Conservation (phyloP, 2,797 vertebrate species). For the Natrix natrix region DNA sequence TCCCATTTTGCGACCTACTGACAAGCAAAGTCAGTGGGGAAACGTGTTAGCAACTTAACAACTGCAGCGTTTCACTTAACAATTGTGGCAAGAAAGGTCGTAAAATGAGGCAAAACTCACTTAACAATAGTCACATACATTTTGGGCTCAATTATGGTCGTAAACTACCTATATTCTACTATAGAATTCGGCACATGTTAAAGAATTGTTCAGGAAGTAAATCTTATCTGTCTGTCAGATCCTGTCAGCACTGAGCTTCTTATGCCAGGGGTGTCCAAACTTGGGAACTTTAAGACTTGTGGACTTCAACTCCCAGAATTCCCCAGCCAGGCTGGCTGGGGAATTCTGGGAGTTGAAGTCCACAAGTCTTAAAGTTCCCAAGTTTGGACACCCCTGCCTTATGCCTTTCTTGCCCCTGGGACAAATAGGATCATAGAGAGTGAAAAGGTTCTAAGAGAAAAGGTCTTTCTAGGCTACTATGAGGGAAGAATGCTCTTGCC, state of each 20-base stretch:
- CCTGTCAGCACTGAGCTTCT: background rate
- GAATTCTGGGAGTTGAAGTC: too few relatives aligned
- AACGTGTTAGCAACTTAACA: background rate
- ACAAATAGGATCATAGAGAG: background rate
- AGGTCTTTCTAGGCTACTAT: background rate
- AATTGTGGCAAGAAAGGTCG: background rate
- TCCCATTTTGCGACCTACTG: background rate
- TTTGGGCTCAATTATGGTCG: background rate
- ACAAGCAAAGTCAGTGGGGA: background rate
- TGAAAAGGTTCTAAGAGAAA: background rate
- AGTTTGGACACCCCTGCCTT: too few relatives aligned
- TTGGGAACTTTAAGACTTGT: too few relatives aligned
- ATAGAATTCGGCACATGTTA: background rate
- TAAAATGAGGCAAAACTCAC: background rate
- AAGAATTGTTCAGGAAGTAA: background rate
- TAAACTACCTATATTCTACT: background rate
- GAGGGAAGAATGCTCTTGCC: background rate
- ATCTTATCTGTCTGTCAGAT: background rate
- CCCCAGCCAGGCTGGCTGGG: too few relatives aligned
- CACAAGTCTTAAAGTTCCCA: too few relatives aligned
- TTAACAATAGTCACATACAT: background rate
- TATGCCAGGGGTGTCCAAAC: too few relatives aligned
- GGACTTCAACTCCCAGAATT: too few relatives aligned
- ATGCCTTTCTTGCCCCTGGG: background rate
- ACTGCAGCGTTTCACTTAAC: background rate